Conservation (phyloP, 1,140 invertebrate genomes). For the Rhyzopertha dominica region DNA sequence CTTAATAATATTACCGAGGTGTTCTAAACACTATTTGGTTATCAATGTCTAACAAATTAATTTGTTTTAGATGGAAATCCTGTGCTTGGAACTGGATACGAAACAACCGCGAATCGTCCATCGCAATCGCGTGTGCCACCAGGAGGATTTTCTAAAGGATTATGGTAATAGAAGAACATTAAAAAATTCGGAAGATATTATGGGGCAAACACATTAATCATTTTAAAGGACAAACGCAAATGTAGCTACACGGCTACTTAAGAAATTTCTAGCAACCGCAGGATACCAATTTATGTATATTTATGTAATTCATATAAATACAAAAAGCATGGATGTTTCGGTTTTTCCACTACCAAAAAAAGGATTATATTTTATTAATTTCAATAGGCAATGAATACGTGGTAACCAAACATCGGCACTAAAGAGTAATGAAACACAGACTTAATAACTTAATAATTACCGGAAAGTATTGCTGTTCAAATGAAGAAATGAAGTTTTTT, state of each 20-base stretch:
- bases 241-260: not conserved
- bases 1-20: constrained; percentile 12
- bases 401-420: not conserved
- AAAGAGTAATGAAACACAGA: not conserved
- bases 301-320: constrained; percentile 4
- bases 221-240: not conserved
- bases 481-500: not conserved
- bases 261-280: too few species aligned
- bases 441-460: not conserved
- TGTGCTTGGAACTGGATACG: constrained; percentile 49
- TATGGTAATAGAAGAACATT: constrained; percentile 41
- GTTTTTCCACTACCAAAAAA: not conserved
- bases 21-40: too few species aligned
- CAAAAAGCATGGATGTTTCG: not conserved
- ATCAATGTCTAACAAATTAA: too few species aligned
- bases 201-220: constrained; percentile 5
- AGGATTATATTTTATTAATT: not conserved
- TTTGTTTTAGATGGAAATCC: constrained; percentile 50
- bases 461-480: not conserved
- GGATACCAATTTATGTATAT: constrained; percentile 10
- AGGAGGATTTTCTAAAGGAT: constrained; percentile 50
- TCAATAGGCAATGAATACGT: not conserved
- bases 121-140: constrained; percentile 24
- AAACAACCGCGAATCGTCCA: not conserved
- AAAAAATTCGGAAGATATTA: not conserved